These are phyloP conservation scores for Pandemis cinnamomeana DNA, from an alignment of 2,888 invertebrate species.

Conservation along the genomic window DNA sequence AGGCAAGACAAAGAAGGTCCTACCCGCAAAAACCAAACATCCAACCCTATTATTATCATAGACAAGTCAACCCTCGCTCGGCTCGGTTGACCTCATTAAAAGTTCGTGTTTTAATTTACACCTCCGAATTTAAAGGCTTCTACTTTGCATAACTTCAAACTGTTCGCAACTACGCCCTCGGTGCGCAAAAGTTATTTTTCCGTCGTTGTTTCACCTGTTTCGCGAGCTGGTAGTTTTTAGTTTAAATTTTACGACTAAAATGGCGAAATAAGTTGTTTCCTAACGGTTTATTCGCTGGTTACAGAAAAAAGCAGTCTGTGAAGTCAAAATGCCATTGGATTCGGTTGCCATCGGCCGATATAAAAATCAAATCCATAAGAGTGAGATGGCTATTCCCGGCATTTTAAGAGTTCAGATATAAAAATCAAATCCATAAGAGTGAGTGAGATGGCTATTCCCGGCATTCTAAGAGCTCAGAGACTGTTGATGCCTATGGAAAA, in stretches of 20 bases:
- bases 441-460: too few relatives aligned
- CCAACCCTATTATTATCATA: background rate
- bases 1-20: too few relatives aligned
- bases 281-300: background rate
- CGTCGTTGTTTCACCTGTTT: slow-evolving; percentile 8
- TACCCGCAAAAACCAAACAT: too few relatives aligned
- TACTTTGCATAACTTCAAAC: slow-evolving; percentile 20
- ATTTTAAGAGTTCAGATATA: too few relatives aligned
- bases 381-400: too few relatives aligned
- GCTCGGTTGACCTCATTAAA: slow-evolving; percentile 17
- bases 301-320: too few relatives aligned
- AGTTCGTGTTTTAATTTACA: slow-evolving; percentile 25
- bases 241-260: background rate
- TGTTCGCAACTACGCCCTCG: slow-evolving; percentile 9
- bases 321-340: too few relatives aligned
- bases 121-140: slow-evolving; percentile 22
- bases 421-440: too few relatives aligned
- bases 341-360: too few relatives aligned
- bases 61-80: slow-evolving; percentile 17
- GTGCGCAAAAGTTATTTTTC: slow-evolving; percentile 13
- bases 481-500: too few relatives aligned
- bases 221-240: background rate
- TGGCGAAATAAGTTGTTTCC: background rate
- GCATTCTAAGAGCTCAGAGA: too few relatives aligned
- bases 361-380: too few relatives aligned